These are phyloP conservation scores for Gisinianus flammeolus DNA, from an alignment of 2,888 invertebrate species.

Conservation along the genomic window DNA sequence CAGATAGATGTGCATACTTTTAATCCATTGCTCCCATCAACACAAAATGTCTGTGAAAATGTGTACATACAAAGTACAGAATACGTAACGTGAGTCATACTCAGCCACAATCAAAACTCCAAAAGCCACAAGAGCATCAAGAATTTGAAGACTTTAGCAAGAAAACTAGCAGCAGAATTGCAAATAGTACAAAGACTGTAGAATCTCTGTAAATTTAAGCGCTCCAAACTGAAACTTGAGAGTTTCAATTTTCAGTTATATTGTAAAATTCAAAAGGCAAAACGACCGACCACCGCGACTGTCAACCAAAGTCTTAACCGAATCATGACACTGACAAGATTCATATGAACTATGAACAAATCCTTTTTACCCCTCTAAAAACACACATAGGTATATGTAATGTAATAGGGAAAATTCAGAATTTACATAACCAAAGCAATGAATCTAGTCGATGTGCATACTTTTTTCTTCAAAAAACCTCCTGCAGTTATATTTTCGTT, in stretches of 20 bases:
- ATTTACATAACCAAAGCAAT: neutral
- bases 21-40: no score
- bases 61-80: no score
- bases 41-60: no score
- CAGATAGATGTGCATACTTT: no score
- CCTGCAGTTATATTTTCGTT: neutral
- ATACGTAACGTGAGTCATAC: no score
- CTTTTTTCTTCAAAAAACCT: no score
- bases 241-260: neutral
- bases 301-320: neutral
- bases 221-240: neutral
- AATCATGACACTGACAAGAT: conserved; percentile 25
- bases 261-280: neutral
- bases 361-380: neutral
- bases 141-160: no score
- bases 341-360: neutral
- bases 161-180: no score
- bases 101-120: no score
- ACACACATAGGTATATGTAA: neutral
- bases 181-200: neutral
- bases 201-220: neutral
- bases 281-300: neutral
- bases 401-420: neutral
- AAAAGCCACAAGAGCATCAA: no score
- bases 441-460: no score